phyloP scores from a whole-genome alignment of 1,140 invertebrate genomes.

The Achatina immaculata region DNA sequence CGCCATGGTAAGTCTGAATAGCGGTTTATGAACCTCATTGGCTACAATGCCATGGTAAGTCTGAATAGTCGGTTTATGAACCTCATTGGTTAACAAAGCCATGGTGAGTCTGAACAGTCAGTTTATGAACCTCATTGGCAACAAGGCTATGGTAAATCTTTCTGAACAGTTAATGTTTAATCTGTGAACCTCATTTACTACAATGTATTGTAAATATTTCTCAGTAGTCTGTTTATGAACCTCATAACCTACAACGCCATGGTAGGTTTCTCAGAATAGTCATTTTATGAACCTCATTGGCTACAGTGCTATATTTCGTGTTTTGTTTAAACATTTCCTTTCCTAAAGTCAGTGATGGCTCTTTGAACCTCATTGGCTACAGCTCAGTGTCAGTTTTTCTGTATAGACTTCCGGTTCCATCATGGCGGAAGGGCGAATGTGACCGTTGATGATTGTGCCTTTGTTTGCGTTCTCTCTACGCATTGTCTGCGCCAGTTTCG shows the following conservation, averaged over 20 bases:
- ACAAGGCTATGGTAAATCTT: slow-evolving; percentile 85
- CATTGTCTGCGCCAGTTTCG: too few relatives aligned
- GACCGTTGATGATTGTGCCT: too few relatives aligned
- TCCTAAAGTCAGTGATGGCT: too few relatives aligned
- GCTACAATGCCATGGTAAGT: slow-evolving; percentile 86
- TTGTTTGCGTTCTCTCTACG: too few relatives aligned
- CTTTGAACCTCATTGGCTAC: slow-evolving; percentile 82
- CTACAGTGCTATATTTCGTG: slow-evolving; percentile 86
- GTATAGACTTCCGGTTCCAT: too few relatives aligned
- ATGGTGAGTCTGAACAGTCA: slow-evolving; percentile 83
- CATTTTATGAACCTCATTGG: slow-evolving; percentile 84
- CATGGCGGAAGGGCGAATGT: too few relatives aligned
- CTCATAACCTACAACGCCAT: too few relatives aligned
- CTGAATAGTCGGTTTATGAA: slow-evolving; percentile 78
- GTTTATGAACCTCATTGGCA: slow-evolving; percentile 82
- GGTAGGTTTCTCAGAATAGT: too few relatives aligned
- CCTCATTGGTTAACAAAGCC: slow-evolving; percentile 82
- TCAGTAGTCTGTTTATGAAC: too few relatives aligned
- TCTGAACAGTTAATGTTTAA: slow-evolving; percentile 79
- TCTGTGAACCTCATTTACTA: slow-evolving; percentile 84
- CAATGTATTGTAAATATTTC: too few relatives aligned
- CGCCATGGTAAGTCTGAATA: slow-evolving; percentile 79
- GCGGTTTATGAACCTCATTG: slow-evolving; percentile 83
- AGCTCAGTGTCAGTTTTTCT: too few relatives aligned
- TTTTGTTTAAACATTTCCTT: slow-evolving; percentile 81